These are phyloP conservation scores for Craterocephalus amniculus DNA, from an alignment of 2,797 vertebrate species.

Conservation along the genomic window DNA sequence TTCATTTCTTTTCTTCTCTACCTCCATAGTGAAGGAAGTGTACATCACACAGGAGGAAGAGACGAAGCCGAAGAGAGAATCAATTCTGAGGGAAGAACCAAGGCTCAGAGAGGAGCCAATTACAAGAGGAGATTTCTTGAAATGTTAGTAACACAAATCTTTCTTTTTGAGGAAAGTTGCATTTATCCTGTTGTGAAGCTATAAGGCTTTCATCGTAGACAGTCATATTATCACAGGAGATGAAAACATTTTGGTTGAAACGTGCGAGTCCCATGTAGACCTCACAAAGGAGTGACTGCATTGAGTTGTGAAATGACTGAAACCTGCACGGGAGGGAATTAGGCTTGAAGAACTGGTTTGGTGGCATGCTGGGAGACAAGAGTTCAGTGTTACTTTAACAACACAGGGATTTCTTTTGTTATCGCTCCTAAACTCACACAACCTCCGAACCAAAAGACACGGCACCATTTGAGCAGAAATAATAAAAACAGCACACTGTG, in stretches of 20 bases:
- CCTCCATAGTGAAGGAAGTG: slow-evolving; percentile 80
- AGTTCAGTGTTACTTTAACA: slow-evolving; percentile 45
- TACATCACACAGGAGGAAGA: slow-evolving; percentile 78
- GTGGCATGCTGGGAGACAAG: slow-evolving; percentile 31
- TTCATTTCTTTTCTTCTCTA: neutral
- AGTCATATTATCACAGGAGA: neutral
- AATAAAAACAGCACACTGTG: neutral
- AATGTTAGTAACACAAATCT: slow-evolving; percentile 69
- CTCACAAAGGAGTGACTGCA: slow-evolving; percentile 14
- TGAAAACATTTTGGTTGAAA: neutral
- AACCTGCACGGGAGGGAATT: slow-evolving; percentile 36
- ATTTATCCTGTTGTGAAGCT: neutral
- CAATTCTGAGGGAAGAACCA: slow-evolving; percentile 57
- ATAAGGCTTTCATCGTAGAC: no score
- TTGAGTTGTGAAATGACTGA: slow-evolving; percentile 29
- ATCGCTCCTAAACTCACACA: neutral
- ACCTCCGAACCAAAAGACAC: neutral
- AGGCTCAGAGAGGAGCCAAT: slow-evolving; percentile 34
- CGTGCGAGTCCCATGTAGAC: neutral
- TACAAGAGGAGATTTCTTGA: slow-evolving; percentile 80
- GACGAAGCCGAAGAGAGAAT: slow-evolving; percentile 67
- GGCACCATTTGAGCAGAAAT: neutral
- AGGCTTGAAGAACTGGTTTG: slow-evolving; percentile 69
- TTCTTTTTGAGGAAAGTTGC: neutral
- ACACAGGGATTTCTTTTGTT: slow-evolving; percentile 52